Evolutionary conservation across 2,888 invertebrate genomes (phyloP), one percentile per base, ranked within the genome.

Genomic region (Apamea sordens): DNA sequence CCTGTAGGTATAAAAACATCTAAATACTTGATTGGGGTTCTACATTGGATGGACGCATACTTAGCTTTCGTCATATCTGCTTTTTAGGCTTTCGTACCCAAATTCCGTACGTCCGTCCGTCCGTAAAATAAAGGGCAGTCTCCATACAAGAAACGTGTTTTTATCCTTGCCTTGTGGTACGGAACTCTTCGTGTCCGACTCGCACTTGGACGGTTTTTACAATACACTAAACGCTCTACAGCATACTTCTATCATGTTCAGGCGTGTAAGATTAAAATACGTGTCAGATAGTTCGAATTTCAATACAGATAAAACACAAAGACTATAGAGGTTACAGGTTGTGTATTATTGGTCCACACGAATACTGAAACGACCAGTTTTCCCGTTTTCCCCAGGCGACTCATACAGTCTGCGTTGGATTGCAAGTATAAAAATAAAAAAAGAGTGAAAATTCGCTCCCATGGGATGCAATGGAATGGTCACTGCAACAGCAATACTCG

Each of bases 381-480:
- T 61, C 64, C 28, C 36, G 47, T 68, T 59, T 44, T 70, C 78
- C 85, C 81, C 18, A 28, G 74, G 67, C 65, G 78, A 79, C 67
- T 81, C 78, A 81, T 87, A 79, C 73, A 76, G 76, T 41, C 36
- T 68, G 76, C 72, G 65, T 78, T 44, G 74, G 69, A 88, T 87
- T 79, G 69, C 78, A 77, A 72, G 77, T 75, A 59, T 74, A 77
- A 75, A 81, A 79, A 73, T 53, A 77, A 87, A 85, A 85, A 84
- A 85, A 61, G 56, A 77, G 28, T 44, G 61, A 50, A 80, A 73
- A 75, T 80, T 65, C 53, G 15, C 18, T 80, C 88, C 85, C 88
- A 59, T 77, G 85, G 85, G 88, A 73, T 15, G 76, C 65, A 68
- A 84, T 79, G 79, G 61, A 87, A 84, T 79, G 87, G 85, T 77